phyloP scores from a whole-genome alignment of 2,888 invertebrate species.

The Morpho deidamia region DNA sequence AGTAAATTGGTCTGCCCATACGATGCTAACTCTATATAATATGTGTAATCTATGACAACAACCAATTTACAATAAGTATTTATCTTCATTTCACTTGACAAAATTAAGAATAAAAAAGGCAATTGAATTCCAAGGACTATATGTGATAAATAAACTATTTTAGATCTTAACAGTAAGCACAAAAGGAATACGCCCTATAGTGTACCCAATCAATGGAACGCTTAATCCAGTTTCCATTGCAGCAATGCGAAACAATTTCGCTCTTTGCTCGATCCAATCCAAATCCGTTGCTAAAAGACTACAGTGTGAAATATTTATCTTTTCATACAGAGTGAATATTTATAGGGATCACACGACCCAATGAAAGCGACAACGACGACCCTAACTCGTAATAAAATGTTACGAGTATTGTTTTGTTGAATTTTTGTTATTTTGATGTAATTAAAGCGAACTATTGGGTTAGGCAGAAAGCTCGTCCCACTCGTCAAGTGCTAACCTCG shows the following conservation, averaged over 20 bases:
- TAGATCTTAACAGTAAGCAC: not conserved
- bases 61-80: too few relatives aligned
- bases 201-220: constrained; percentile 1
- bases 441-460: not conserved
- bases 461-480: too few relatives aligned
- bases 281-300: constrained; percentile 2
- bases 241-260: constrained; percentile 3
- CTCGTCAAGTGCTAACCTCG: too few relatives aligned
- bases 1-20: too few relatives aligned
- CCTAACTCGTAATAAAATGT: constrained; percentile 18
- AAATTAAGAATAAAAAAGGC: too few relatives aligned
- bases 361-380: constrained; percentile 17
- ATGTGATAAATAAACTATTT: too few relatives aligned
- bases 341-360: constrained; percentile 19
- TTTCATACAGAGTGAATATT: constrained; percentile 17
- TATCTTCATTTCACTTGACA: too few relatives aligned
- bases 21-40: too few relatives aligned
- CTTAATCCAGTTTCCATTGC: constrained; percentile 1
- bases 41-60: too few relatives aligned
- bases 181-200: not conserved
- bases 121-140: too few relatives aligned
- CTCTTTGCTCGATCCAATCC: not conserved
- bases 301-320: constrained; percentile 13
- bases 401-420: constrained; percentile 9
- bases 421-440: constrained; percentile 8